These are phyloP conservation scores for Pollenia griseotomentosa DNA, from an alignment of 2,888 invertebrate genomes.

Conservation along the genomic window DNA sequence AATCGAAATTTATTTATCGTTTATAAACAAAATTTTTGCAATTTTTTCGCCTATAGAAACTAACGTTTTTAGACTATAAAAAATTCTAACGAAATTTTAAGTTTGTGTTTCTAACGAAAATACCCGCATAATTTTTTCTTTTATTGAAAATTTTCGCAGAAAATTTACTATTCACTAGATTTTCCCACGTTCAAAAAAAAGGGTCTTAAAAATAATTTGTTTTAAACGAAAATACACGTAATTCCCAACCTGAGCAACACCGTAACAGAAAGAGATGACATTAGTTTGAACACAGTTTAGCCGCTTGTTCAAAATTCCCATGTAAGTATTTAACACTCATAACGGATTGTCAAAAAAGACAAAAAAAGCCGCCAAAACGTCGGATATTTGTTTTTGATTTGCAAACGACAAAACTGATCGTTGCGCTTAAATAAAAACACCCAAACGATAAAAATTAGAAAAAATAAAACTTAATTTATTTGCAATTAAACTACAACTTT, in stretches of 20 bases:
- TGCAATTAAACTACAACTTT: slow-evolving; percentile 82
- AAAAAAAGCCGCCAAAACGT: slow-evolving; percentile 20
- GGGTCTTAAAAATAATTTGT: too few species aligned
- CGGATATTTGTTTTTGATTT: slow-evolving; percentile 44
- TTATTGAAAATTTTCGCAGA: too few species aligned
- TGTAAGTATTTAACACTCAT: slow-evolving; percentile 1
- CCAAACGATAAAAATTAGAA: slow-evolving; percentile 77
- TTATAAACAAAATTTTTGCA: too few species aligned
- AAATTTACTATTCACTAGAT: too few species aligned
- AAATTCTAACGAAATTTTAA: too few species aligned
- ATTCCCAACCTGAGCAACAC: not conserved
- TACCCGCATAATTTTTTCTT: too few species aligned
- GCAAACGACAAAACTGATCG: slow-evolving; percentile 75
- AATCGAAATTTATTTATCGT: too few species aligned
- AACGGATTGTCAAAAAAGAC: not conserved
- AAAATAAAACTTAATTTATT: slow-evolving; percentile 83
- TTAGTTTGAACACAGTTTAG: not conserved
- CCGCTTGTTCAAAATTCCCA: not conserved
- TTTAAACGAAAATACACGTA: too few species aligned
- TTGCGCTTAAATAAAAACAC: slow-evolving; percentile 79
- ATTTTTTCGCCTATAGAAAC: too few species aligned
- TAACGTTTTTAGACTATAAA: too few species aligned
- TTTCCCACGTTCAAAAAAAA: too few species aligned
- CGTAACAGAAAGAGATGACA: slow-evolving; percentile 4
- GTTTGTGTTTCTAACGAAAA: too few species aligned